Percentiles rank a stretch among this genome's conserved stretches.
Evolutionary conservation across 1,140 invertebrate species (phyloP).

Genomic region (Philopotamus ludificatus): DNA sequence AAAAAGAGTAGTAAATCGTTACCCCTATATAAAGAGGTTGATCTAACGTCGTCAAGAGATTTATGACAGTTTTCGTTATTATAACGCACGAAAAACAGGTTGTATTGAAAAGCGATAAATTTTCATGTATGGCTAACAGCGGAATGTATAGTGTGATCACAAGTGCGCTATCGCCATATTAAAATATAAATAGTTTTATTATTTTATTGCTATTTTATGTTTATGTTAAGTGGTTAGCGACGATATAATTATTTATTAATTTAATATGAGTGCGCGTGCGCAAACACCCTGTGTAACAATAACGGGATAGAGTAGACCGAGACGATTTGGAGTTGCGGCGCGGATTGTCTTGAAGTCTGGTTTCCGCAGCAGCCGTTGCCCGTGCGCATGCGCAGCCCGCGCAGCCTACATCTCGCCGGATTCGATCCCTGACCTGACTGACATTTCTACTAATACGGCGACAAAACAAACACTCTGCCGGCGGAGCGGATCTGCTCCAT

Average conservation of each 20-base stretch:
- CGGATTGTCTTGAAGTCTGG: constrained; percentile 26
- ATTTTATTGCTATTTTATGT: no score
- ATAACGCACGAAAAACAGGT: constrained; percentile 22
- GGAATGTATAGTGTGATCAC: constrained; percentile 10
- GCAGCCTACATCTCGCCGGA: constrained; percentile 14
- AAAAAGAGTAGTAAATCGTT: no score
- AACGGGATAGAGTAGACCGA: constrained; percentile 18
- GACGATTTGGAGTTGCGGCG: constrained; percentile 12
- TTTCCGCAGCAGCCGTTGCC: constrained; percentile 6
- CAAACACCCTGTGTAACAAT: not conserved
- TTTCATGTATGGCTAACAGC: constrained; percentile 15
- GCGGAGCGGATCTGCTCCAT: not conserved
- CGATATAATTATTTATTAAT: no score
- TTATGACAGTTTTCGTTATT: constrained; percentile 26
- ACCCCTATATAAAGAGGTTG: no score
- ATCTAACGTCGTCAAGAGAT: constrained; percentile 23
- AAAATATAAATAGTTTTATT: no score
- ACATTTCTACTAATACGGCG: not conserved
- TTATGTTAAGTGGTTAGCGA: no score
- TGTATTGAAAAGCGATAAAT: constrained; percentile 29
- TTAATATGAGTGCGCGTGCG: not conserved
- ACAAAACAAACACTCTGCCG: not conserved
- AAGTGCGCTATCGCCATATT: no score
- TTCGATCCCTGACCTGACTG: constrained; percentile 8
- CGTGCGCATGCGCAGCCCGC: constrained; percentile 3